Percentiles rank a stretch among this genome's conserved stretches.
Conservation (phyloP, 2,888 invertebrate genomes). For the Nephrocerus scutellatus region DNA sequence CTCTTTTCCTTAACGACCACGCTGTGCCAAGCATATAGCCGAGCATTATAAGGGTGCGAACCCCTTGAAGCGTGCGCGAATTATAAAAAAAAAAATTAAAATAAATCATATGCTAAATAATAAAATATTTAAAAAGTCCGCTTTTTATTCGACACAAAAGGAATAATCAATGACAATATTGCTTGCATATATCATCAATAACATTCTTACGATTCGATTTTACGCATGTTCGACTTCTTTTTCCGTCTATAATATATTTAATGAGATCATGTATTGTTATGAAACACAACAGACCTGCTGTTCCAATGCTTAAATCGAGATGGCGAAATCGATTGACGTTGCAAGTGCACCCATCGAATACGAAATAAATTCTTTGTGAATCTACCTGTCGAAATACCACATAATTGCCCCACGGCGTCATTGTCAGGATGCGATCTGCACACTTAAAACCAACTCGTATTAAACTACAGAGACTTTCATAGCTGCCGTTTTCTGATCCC, state of each 20-base stretch:
- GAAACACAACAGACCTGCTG: conserved; percentile 39
- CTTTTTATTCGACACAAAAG: neutral
- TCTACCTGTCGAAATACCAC: conserved; percentile 34
- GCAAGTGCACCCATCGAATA: conserved; percentile 44
- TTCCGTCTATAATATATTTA: conserved; percentile 33
- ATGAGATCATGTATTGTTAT: conserved; percentile 29
- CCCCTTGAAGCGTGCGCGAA: too few species aligned
- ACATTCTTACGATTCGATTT: conserved; percentile 17
- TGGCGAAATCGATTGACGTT: conserved; percentile 40
- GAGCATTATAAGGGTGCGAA: too few species aligned
- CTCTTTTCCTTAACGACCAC: too few species aligned
- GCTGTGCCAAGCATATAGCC: too few species aligned
- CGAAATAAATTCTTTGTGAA: conserved; percentile 27
- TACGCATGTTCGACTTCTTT: conserved; percentile 23
- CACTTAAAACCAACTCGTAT: conserved; percentile 34
- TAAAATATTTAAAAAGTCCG: conserved; percentile 22
- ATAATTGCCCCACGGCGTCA: conserved; percentile 46
- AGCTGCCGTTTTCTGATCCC: conserved; percentile 43
- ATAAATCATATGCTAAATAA: conserved; percentile 24
- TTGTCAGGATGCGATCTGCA: conserved; percentile 38
- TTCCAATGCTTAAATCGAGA: conserved; percentile 40
- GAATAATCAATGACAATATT: conserved; percentile 24
- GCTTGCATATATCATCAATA: conserved; percentile 29
- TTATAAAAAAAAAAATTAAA: conserved; percentile 27
- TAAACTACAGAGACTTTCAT: conserved; percentile 36